A percentile compares a stretch with the other conserved stretches of the same genome.
Conservation (phyloP, 2,888 invertebrate genomes). For the Cerceris rybyensis region DNA sequence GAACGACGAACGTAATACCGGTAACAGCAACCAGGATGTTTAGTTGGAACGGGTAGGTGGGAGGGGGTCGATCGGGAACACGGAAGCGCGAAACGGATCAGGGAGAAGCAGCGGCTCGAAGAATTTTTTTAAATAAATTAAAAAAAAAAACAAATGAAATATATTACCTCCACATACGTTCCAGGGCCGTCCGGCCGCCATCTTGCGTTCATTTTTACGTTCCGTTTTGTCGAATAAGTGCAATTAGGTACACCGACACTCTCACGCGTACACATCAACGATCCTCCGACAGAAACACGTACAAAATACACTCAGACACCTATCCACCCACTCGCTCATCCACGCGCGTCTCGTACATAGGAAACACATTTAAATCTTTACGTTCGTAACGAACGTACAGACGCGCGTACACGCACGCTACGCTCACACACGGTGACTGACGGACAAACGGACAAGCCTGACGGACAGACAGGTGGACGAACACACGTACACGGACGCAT, state of each 20-base stretch:
- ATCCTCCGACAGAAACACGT: slow-evolving; percentile 34
- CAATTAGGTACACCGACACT: slow-evolving; percentile 79
- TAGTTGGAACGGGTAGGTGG: slow-evolving; percentile 49
- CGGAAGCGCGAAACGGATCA: slow-evolving; percentile 9
- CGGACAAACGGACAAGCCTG: not conserved
- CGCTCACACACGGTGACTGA: not conserved
- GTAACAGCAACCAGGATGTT: slow-evolving; percentile 59
- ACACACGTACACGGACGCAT: slow-evolving; percentile 18
- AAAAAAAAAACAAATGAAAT: slow-evolving; percentile 62
- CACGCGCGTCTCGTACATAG: no score
- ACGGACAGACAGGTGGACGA: not conserved
- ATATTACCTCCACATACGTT: slow-evolving; percentile 77
- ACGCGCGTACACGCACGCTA: slow-evolving; percentile 22
- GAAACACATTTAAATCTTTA: no score
- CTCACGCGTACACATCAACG: slow-evolving; percentile 42
- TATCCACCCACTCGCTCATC: not conserved
- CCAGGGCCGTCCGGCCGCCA: slow-evolving; percentile 79
- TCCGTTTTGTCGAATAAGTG: slow-evolving; percentile 81
- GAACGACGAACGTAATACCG: slow-evolving; percentile 55
- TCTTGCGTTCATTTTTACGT: slow-evolving; percentile 80
- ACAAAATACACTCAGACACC: slow-evolving; percentile 16
- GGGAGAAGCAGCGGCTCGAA: slow-evolving; percentile 43
- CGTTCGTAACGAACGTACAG: no score
- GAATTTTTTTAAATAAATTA: slow-evolving; percentile 58
- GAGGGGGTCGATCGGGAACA: slow-evolving; percentile 19